Conservation (phyloP, 2,888 invertebrate species). For the Metallyticus violacea region DNA sequence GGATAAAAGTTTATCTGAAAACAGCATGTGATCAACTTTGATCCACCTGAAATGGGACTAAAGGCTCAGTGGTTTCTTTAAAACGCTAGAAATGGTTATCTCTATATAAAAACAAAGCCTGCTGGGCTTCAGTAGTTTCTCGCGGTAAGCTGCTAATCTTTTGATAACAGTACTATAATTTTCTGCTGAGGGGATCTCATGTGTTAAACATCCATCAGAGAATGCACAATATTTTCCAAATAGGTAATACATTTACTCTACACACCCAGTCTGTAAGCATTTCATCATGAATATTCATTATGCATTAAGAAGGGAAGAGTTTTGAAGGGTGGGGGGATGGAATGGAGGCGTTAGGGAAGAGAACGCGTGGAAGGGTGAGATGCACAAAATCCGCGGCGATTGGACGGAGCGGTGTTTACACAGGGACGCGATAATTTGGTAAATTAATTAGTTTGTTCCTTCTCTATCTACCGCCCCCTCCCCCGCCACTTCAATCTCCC, state of each 20-base stretch:
- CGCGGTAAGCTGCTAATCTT: neutral
- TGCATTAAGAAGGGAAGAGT: slow-evolving; percentile 22
- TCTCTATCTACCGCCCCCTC: neutral
- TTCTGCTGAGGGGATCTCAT: too few species aligned
- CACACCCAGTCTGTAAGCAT: slow-evolving; percentile 23
- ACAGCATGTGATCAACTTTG: too few species aligned
- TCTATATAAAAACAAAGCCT: too few species aligned
- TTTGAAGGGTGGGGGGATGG: too few species aligned
- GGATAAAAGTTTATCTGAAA: too few species aligned
- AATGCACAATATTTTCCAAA: slow-evolving; percentile 17
- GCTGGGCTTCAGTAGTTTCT: too few species aligned
- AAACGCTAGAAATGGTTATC: too few species aligned
- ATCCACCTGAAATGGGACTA: too few species aligned
- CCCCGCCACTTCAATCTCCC: slow-evolving; percentile 11
- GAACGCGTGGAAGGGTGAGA: slow-evolving; percentile 1
- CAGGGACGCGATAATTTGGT: slow-evolving; percentile 31
- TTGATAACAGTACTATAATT: neutral
- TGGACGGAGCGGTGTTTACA: slow-evolving; percentile 24
- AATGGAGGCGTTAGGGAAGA: neutral
- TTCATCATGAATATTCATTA: slow-evolving; percentile 31
- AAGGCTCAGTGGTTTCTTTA: too few species aligned
- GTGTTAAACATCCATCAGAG: neutral
- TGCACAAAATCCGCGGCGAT: slow-evolving; percentile 20
- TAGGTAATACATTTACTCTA: slow-evolving; percentile 8
- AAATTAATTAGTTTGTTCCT: slow-evolving; percentile 31